These are phyloP conservation scores for Globodera ellingtonae DNA, from an alignment of 1,140 invertebrate species.

Conservation along the genomic window DNA sequence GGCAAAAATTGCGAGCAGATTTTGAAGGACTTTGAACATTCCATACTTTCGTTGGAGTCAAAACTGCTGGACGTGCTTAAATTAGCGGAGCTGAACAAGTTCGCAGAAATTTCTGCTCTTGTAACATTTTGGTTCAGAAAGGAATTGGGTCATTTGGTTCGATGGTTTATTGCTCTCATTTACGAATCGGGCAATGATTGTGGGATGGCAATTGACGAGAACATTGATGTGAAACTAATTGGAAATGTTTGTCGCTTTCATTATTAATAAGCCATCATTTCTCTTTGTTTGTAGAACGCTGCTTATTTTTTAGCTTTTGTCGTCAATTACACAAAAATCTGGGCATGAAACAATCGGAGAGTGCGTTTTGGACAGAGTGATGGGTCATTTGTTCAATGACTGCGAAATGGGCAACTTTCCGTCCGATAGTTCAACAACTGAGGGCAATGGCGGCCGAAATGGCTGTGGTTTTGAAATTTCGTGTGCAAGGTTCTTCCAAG, in stretches of 20 bases:
- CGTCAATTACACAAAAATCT: background rate
- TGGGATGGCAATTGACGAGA: constrained; percentile 2
- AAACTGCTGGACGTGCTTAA: background rate
- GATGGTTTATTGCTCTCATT: constrained; percentile 15
- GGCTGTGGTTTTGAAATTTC: background rate
- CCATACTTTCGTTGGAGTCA: background rate
- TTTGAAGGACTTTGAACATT: constrained; percentile 8
- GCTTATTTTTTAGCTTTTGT: constrained; percentile 5
- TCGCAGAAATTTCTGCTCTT: background rate
- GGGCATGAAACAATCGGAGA: background rate
- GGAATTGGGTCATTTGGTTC: constrained; percentile 11
- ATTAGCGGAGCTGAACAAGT: constrained; percentile 17
- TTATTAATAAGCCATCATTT: background rate
- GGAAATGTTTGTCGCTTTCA: constrained; percentile 2
- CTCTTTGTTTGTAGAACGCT: background rate
- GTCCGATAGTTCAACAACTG: background rate
- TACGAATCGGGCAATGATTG: background rate
- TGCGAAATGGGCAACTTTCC: background rate
- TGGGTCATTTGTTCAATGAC: background rate
- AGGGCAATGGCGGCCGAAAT: background rate
- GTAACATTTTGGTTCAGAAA: background rate
- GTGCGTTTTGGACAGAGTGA: constrained; percentile 15
- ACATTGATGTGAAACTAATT: constrained; percentile 11
- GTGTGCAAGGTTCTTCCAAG: background rate
- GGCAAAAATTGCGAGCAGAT: background rate